Conservation (phyloP, 2,888 invertebrate species). For the Biston stratarius region DNA sequence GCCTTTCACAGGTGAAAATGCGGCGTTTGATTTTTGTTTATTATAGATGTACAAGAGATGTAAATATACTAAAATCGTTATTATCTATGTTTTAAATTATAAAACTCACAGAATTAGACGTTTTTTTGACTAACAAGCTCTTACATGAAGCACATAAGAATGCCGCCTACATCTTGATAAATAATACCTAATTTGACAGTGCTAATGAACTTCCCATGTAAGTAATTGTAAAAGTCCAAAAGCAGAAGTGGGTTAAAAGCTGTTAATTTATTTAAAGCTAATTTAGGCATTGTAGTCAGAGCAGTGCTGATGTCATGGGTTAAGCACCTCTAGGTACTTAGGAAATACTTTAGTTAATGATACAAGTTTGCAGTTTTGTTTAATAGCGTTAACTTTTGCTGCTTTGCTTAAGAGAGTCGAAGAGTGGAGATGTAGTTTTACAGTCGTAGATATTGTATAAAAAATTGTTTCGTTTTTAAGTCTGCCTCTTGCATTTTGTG, state of each 20-base stretch:
- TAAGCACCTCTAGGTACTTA: constrained; percentile 9
- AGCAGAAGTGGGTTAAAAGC: constrained; percentile 31
- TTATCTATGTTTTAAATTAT: not conserved
- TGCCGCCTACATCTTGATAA: constrained; percentile 25
- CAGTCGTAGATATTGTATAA: no score
- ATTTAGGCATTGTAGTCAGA: constrained; percentile 28
- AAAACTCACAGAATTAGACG: not conserved
- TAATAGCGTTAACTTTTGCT: not conserved
- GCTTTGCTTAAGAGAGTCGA: no score
- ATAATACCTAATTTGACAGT: constrained; percentile 27
- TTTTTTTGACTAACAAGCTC: constrained; percentile 13
- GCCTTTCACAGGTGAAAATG: no score
- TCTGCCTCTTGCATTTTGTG: no score
- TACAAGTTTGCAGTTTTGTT: not conserved
- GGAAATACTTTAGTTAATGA: not conserved
- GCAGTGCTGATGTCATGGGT: constrained; percentile 22
- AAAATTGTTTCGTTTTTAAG: no score
- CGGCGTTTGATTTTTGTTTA: no score
- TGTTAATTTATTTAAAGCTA: constrained; percentile 30
- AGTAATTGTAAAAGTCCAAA: constrained; percentile 29
- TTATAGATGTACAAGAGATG: no score
- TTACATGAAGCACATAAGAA: constrained; percentile 5
- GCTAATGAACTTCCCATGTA: constrained; percentile 37
- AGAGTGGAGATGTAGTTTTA: no score
- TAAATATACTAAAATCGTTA: no score